Evolutionary conservation across 1,140 invertebrate species (phyloP), one percentile per base, ranked within the genome.

Genomic region (Anastatus disparis): DNA sequence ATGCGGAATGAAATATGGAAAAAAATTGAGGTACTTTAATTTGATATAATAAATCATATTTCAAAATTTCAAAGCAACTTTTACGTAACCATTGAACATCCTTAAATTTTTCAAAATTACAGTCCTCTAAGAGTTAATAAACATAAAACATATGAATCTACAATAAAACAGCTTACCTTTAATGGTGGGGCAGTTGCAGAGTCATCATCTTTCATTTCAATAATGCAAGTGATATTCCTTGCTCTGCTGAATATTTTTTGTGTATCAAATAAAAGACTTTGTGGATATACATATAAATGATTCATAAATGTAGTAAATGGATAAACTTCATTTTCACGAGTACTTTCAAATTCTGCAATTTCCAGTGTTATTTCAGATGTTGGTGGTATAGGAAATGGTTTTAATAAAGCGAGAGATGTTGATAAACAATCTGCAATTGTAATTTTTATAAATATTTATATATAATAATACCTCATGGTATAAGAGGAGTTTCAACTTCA

Each of bases 241-340:
- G 96, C 95, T 80, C 95, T 87, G 1, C 90, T 91, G 77, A 97
- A 94, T 74, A 91, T 88, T 81, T 97, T 97, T 83, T 97, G 95
- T n/a, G 92, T 92, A 82, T 97, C 96, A 81, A 96, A 97, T 79
- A 92, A 94, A 9, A 99, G 85, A 61, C 86, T 89, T 66, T 93
- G 85, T 0, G 97, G 97, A 84, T 97, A 97, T 2, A 98, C 91
- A 83, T 96, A 98, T 0, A 98, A 84, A 81, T 96, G 92, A 85
- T 98, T 97, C 3, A 91, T 84, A 81, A 93, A 97, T 22, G 89
- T 91, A 1, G 92, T 92, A 76, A 93, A 93, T 3, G 95, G 94
- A 83, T 93, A 90, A 40, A 91, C 86, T 66, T 93, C 89, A 72
- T 89, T 89, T 67, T 93, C 92, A 9, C 88, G 88, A 52, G 89